Evolutionary conservation across 2,113 vertebrate species (phyloP), one percentile per base, ranked within the genome.

Genomic region (Pelodiscus sinensis): DNA sequence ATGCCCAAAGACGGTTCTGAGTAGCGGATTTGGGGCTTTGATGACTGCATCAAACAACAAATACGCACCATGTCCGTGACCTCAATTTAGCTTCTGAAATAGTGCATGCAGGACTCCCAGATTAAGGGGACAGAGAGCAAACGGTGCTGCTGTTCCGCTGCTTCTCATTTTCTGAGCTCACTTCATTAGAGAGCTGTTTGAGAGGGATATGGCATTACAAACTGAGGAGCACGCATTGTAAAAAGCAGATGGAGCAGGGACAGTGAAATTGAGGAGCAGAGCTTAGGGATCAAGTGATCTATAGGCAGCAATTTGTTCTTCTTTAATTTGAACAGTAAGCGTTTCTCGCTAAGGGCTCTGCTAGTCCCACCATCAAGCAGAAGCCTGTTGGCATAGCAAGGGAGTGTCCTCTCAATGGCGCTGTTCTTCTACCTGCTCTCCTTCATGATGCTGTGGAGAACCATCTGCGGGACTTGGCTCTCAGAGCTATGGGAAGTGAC

Each of bases 81-180:
- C 96, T 96, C 96, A 92, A 94, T 96, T 96, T 94, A 95, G 93
- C 86, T 95, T 97, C 95, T 94, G 92, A 97, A 96, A 94, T 87
- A 95, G 95, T 90, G 71, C 92, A 89, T 21, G 57, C 90, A 96
- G 96, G 88, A 93, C 92, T 95, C 94, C 89, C 83, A 92, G 92
- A 90, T 94, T 92, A 95, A 94, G 90, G 81, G 88, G 94, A 86
- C 81, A 87, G 86, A 94, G 50, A 97, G 85, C 78, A 94, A 90
- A 90, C 52, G 44, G 94, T 92, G 93, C 93, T 95, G 95, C 91
- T 95, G 91, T 54, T 96, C 93, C 90, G 92, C 92, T 92, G 92
- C 94, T 97, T 95, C 93, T 97, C 94, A 94, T 96, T 96, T 92
- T 71, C 91, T 88, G 86, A 86, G 95, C 93, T 93, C 95, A 95